A percentile compares a stretch with the other conserved stretches of the same genome.
These are phyloP conservation scores for Cephonodes hylas DNA, from an alignment of 2,888 invertebrate genomes.

Conservation along the genomic window DNA sequence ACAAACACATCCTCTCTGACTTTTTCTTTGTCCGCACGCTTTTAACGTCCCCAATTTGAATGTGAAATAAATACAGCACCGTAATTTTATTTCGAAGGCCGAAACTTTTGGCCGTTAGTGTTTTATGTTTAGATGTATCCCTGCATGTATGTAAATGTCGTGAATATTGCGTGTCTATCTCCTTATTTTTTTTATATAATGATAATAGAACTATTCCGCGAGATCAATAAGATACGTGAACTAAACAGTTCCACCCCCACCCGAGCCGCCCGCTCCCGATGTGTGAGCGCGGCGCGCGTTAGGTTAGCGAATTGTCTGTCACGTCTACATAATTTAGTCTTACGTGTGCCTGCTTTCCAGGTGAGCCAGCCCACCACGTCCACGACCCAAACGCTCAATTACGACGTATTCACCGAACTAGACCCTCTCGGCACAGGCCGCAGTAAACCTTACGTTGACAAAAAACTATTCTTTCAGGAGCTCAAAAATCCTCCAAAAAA, in stretches of 20 bases:
- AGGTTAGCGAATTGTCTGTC: conserved; percentile 25
- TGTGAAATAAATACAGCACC: background rate
- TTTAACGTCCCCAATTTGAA: background rate
- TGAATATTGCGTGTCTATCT: background rate
- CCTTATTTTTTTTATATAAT: background rate
- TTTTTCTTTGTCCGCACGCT: conserved; percentile 15
- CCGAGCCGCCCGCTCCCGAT: background rate
- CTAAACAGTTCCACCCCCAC: background rate
- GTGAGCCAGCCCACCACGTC: conserved; percentile 65
- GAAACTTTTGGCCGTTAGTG: background rate
- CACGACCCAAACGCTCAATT: conserved; percentile 66
- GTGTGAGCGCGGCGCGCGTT: conserved; percentile 11
- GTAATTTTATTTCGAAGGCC: background rate
- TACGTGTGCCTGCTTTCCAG: conserved; percentile 70
- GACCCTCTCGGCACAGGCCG: conserved; percentile 96
- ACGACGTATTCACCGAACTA: conserved; percentile 95
- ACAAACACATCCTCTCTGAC: background rate
- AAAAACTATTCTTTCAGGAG: conserved; percentile 97
- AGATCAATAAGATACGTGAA: no score
- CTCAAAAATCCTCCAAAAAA: conserved; percentile 97
- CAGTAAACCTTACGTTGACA: conserved; percentile 95
- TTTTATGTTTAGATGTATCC: conserved; percentile 9
- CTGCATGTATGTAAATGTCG: conserved; percentile 16
- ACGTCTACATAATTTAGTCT: conserved; percentile 49
- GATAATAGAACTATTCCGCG: no score